A percentile compares a stretch with the other conserved stretches of the same genome.
These are phyloP conservation scores for Proterorhinus semilunaris DNA, from an alignment of 2,113 vertebrate species.

Conservation along the genomic window DNA sequence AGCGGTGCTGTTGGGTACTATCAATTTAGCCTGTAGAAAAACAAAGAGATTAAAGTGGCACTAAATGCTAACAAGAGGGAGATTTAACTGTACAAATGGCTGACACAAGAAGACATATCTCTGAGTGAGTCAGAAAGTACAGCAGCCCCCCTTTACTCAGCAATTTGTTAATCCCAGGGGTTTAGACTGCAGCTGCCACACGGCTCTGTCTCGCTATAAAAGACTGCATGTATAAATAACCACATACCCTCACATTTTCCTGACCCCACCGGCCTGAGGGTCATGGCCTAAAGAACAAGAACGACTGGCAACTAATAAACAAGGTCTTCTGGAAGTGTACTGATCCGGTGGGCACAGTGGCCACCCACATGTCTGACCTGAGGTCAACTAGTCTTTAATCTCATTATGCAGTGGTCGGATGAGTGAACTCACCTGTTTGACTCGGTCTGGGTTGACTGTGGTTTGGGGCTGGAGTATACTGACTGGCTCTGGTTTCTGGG, in stretches of 20 bases:
- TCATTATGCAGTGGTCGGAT: neutral
- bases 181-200: slow-evolving; percentile 78
- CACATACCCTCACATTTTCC: slow-evolving; percentile 74
- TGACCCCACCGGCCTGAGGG: slow-evolving; percentile 59
- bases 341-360: slow-evolving; percentile 7
- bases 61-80: slow-evolving; percentile 31
- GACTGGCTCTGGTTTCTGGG: slow-evolving; percentile 98
- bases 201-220: slow-evolving; percentile 69
- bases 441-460: slow-evolving; percentile 97
- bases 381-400: neutral
- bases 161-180: slow-evolving; percentile 78
- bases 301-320: slow-evolving; percentile 41
- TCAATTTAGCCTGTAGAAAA: slow-evolving; percentile 86
- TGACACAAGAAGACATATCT: slow-evolving; percentile 41
- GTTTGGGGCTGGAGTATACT: slow-evolving; percentile 99
- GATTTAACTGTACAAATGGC: slow-evolving; percentile 39
- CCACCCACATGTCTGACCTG: slow-evolving; percentile 24
- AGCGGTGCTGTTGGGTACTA: slow-evolving; percentile 93
- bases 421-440: slow-evolving; percentile 93
- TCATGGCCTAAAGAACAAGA: slow-evolving; percentile 52
- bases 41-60: slow-evolving; percentile 51
- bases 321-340: slow-evolving; percentile 43
- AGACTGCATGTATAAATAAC: slow-evolving; percentile 78
- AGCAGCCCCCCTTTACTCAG: slow-evolving; percentile 72
- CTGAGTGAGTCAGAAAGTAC: slow-evolving; percentile 62